Evolutionary conservation across 2,888 invertebrate species (phyloP).

Genomic region (Chironomus tentans): DNA sequence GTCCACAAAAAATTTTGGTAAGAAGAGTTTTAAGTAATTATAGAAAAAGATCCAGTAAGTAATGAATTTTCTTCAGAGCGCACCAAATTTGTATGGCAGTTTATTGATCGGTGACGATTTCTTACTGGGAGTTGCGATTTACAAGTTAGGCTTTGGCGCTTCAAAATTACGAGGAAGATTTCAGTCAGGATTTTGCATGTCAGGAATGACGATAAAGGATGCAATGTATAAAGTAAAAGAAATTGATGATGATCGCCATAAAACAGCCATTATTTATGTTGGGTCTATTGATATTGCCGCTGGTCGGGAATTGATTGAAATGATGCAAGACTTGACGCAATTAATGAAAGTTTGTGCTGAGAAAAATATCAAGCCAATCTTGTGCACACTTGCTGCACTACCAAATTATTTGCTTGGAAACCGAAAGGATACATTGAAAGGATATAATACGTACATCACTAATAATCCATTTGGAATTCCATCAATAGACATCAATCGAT

Average conservation of each 20-base stretch:
- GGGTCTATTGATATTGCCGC: constrained; percentile 41
- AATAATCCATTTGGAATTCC: background rate
- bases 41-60: background rate
- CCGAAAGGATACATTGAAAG: background rate
- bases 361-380: constrained; percentile 35
- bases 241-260: background rate
- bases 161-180: constrained; percentile 29
- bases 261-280: constrained; percentile 38
- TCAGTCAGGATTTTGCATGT: constrained; percentile 40
- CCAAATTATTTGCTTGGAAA: constrained; percentile 34
- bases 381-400: constrained; percentile 40
- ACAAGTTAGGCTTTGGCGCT: constrained; percentile 31
- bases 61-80: background rate
- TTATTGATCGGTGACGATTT: constrained; percentile 42
- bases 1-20: background rate
- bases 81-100: constrained; percentile 37
- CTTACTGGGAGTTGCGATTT: constrained; percentile 38
- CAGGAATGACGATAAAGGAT: constrained; percentile 38
- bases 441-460: background rate
- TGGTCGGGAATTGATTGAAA: constrained; percentile 38
- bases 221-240: constrained; percentile 34
- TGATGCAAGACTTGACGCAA: constrained; percentile 38
- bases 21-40: no score
- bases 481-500: background rate
- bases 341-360: constrained; percentile 35